Base-by-base conservation (phyloP, 2,888 invertebrate species). In the Dendrolimus houi region DNA sequence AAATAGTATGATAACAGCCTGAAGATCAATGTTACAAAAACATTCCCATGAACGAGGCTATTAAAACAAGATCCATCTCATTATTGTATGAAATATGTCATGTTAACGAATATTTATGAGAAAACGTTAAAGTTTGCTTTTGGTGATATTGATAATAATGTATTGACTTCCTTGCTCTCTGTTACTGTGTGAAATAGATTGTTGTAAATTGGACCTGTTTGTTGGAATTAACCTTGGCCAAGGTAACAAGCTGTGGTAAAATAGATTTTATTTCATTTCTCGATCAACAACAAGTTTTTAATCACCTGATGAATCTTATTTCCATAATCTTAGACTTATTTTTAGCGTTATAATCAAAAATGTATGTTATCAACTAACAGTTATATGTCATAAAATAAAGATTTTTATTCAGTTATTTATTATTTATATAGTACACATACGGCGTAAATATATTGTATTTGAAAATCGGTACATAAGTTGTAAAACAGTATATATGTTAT, bases 181-280 rank as follows among this genome's bases (percentile, higher is more conserved):
- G 53, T 59, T 62, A 59, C 60, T 60, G 29, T 29, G 29, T 52
- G 56, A 57, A 56, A 29, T 47, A 52, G 55, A 12, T 53, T 54
- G 56, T 64, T 59, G 59, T 63, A 65, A 63, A 66, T 63, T 64
- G 54, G 60, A 65, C 65, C 62, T 53, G 64, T 68, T 66, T 66
- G 62, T 53, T 58, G 57, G 62, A 64, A 65, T 57, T 58, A 59
- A 62, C 68, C 68, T 67, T 66, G 65, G 57, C 54, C 52, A 62
- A 59, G 61, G 63, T 60, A 64, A 67, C 29, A 54, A 52, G 29
- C 62, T 60, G 56, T 54, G 62, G 0, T 62, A 63, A 63, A 68
- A 67, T 65, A 59, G 55, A 64, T 66, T 68, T 68, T 67, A 69
- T 67, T 68, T 63, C 65, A 69, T 69, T 68, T 68, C 66, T 58